These are phyloP conservation scores for Pegea sp. DNA, from an alignment of 23 tunicate genomes.

Conservation along the genomic window DNA sequence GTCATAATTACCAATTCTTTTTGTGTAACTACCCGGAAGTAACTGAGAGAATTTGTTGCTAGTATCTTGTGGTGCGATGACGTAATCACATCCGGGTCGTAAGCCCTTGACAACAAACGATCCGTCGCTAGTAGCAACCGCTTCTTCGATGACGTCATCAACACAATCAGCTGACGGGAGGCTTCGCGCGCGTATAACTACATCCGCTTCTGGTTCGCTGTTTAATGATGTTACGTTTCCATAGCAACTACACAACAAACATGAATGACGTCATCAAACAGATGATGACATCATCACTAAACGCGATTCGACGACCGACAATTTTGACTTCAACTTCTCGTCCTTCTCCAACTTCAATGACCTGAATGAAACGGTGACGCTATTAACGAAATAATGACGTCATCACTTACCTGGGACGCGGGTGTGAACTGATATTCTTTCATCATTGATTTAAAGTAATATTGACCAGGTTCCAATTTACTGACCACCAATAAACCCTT, in stretches of 20 bases:
- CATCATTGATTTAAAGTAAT: constrained; percentile 86
- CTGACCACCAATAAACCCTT: constrained; percentile 22
- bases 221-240: constrained; percentile 66
- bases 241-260: constrained; percentile 19
- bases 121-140: too few relatives aligned
- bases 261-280: neutral
- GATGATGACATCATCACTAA: constrained; percentile 29
- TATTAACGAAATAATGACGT: neutral
- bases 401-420: constrained; percentile 39
- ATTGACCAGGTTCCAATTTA: constrained; percentile 74
- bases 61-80: constrained; percentile 24
- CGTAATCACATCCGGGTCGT: constrained; percentile 48
- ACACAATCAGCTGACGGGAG: too few relatives aligned
- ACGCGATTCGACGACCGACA: constrained; percentile 59
- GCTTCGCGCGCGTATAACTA: constrained; percentile 31
- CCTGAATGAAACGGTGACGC: constrained; percentile 7
- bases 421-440: constrained; percentile 72
- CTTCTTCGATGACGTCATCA: too few relatives aligned
- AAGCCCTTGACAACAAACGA: constrained; percentile 35
- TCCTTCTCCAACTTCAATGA: constrained; percentile 61
- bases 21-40: constrained; percentile 15
- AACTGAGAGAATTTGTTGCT: constrained; percentile 28
- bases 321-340: constrained; percentile 26
- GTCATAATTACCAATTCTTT: constrained; percentile 8
- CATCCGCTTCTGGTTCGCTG: constrained; percentile 47